Base-by-base conservation (phyloP, 1,140 invertebrate species). In the Euura lappo region DNA sequence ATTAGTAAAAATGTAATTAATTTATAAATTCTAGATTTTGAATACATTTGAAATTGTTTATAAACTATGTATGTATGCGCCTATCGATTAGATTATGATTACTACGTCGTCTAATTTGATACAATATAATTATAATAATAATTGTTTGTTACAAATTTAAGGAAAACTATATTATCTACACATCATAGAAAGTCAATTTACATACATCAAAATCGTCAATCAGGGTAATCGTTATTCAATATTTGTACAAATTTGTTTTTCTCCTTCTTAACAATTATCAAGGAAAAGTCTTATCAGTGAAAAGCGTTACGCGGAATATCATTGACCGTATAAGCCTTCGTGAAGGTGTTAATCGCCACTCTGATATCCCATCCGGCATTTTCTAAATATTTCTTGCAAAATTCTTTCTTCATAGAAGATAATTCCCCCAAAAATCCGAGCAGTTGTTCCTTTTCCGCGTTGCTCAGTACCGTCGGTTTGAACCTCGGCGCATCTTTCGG, bases 281-380 rank as follows among this genome's bases (percentile, higher is more conserved):
- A 28, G 28, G 28, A 28, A 28, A 28, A 28, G 28, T 28, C 28
- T 28, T 28, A 28, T 28, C 28, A 79, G 13, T 72, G 28, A 74
- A 87, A 88, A 4, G 87, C 87, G 75, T 86, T 80, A 5, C 72
- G 69, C 42, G 85, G 78, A 8, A 88, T 74, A 73, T 86, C 79
- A 72, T 88, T 87, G 6, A 84, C 72, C 3, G 80, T 78, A 60
- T 88, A 88, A 46, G 79, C 77, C 11, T 85, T 82, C 72, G 81
- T 83, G 74, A 88, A 88, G 60, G 79, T 79, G 45, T 69, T 80
- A 6, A 88, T 82, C 2, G 86, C 83, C 4, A 71, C 72, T 74
- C 85, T 81, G 66, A 87, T 80, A 68, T 88, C 80, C 86, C 86
- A 88, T 3, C 80, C 75, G 3, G 80, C 72, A 6, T 79, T 76